Percentiles rank a stretch among this genome's conserved stretches.
phyloP scores from a whole-genome alignment of 2,888 invertebrate genomes.

The Mesopsocus fuscifrons region DNA sequence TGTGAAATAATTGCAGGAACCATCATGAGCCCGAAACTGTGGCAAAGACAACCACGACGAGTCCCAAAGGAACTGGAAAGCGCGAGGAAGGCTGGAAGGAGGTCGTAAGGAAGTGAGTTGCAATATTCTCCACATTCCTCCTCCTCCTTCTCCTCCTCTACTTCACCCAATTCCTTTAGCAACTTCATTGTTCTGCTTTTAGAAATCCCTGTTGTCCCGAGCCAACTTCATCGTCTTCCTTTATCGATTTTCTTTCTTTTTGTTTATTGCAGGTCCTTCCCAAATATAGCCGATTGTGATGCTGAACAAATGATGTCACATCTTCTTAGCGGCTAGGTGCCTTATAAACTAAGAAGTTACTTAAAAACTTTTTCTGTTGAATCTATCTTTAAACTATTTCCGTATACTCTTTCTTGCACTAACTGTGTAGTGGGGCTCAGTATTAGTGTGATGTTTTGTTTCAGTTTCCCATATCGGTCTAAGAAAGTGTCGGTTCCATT shows the following conservation, averaged over 20 bases:
- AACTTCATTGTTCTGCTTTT: background rate
- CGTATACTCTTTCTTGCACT: no score
- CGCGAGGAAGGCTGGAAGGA: slow-evolving; percentile 95
- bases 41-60: slow-evolving; percentile 24
- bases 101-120: slow-evolving; percentile 63
- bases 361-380: no score
- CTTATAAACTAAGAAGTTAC: no score
- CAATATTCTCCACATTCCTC: background rate
- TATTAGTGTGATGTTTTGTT: no score
- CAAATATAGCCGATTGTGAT: no score
- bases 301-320: no score
- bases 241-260: no score
- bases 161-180: background rate
- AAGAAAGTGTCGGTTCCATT: slow-evolving; percentile 91
- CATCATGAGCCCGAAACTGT: slow-evolving; percentile 5
- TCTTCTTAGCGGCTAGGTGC: no score
- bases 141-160: no score
- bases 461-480: slow-evolving; percentile 32
- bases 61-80: slow-evolving; percentile 44
- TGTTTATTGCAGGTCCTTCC: no score
- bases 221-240: background rate
- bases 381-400: no score
- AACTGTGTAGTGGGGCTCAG: no score
- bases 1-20: slow-evolving; percentile 4
- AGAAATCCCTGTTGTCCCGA: background rate